These are phyloP conservation scores for Aspidiotus rigidus DNA, from an alignment of 2,888 invertebrate genomes.

Conservation along the genomic window DNA sequence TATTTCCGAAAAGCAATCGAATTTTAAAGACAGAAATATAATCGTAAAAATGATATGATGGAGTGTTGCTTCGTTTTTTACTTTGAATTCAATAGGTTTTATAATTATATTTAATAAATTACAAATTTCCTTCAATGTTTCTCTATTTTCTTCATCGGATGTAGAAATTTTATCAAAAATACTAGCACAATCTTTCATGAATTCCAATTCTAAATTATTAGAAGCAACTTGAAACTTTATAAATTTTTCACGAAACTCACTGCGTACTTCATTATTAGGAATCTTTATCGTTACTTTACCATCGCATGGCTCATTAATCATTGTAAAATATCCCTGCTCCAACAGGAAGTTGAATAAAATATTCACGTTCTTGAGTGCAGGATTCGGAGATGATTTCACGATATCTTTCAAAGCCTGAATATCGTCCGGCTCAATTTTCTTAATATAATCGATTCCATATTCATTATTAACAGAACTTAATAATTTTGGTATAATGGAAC, in stretches of 20 bases:
- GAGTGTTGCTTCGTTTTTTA: constrained; percentile 5
- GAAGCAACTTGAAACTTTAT: neutral
- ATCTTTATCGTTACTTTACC: neutral
- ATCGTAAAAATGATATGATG: constrained; percentile 11
- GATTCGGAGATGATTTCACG: neutral
- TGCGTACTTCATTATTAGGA: constrained; percentile 5
- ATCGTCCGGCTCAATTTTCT: neutral
- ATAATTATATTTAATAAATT: neutral
- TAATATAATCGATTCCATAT: neutral
- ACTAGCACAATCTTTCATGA: neutral
- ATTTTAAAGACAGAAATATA: neutral
- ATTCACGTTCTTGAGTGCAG: neutral
- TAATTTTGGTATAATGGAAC: neutral
- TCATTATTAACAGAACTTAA: neutral
- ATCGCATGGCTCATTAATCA: neutral
- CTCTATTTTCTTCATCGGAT: constrained; percentile 6
- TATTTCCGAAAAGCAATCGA: constrained; percentile 11
- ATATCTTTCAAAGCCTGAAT: neutral
- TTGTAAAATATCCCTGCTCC: neutral
- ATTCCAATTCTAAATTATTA: neutral
- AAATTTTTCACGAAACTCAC: constrained; percentile 13
- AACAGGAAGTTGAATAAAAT: neutral
- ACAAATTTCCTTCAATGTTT: constrained; percentile 1
- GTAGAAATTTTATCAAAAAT: neutral
- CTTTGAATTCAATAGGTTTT: constrained; percentile 6